phyloP scores from a whole-genome alignment of 2,797 vertebrate species.

The Geotria australis region DNA sequence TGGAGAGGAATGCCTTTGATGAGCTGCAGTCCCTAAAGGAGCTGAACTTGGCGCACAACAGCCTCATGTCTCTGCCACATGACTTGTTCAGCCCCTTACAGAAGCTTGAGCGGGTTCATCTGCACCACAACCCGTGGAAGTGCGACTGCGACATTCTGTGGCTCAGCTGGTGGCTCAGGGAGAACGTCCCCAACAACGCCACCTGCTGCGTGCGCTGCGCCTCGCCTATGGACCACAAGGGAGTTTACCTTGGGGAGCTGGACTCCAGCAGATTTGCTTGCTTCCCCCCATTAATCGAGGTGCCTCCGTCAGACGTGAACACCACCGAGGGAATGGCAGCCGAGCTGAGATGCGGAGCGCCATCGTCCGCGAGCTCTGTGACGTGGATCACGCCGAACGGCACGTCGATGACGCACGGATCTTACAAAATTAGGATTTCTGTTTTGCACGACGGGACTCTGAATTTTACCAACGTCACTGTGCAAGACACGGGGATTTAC shows the following conservation, averaged over 20 bases:
- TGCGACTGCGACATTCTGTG: constrained; percentile 98
- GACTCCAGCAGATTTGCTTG: constrained; percentile 97
- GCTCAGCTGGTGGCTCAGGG: constrained; percentile 99
- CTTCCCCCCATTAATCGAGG: constrained; percentile 93
- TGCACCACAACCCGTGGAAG: constrained; percentile 98
- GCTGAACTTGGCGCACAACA: constrained; percentile 94
- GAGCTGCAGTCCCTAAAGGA: constrained; percentile 94
- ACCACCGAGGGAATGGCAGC: constrained; percentile 94
- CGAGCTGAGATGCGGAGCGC: constrained; percentile 79
- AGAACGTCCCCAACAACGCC: constrained; percentile 91
- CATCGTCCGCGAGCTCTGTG: constrained; percentile 64
- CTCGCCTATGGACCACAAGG: constrained; percentile 56
- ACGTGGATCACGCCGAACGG: constrained; percentile 98
- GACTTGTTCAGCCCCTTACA: constrained; percentile 92
- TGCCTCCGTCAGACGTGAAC: constrained; percentile 81
- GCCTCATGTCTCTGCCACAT: constrained; percentile 84
- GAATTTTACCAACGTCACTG: constrained; percentile 92
- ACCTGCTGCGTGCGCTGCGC: constrained; percentile 90
- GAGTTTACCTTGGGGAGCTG: constrained; percentile 83
- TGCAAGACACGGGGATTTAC: constrained; percentile 89
- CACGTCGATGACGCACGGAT: constrained; percentile 92
- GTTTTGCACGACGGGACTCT: constrained; percentile 88
- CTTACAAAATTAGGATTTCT: constrained; percentile 79
- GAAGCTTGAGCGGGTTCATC: constrained; percentile 75
- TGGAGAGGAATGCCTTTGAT: constrained; percentile 95